phyloP scores from a whole-genome alignment of 2,888 invertebrate species.

The Eurytoma adleriae region DNA sequence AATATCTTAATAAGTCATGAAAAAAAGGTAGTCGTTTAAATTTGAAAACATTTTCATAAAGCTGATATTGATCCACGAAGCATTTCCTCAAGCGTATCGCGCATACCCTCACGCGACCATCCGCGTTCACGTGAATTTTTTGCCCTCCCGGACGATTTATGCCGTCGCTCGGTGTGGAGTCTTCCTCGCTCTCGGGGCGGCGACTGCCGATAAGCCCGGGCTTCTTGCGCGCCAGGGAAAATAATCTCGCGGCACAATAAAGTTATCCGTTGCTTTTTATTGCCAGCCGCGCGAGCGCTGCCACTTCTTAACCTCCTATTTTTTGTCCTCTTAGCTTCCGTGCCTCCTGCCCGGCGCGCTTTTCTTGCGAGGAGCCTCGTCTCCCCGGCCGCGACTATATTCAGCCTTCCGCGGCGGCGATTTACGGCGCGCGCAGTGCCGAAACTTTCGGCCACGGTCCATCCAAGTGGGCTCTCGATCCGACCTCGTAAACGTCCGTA shows the following conservation, averaged over 20 bases:
- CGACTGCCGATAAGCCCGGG: constrained; percentile 12
- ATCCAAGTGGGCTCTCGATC: constrained; percentile 18
- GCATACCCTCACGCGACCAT: not conserved
- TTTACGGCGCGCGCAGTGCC: not conserved
- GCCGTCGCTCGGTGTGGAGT: not conserved
- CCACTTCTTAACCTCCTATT: constrained; percentile 9
- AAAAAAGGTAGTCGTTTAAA: too few species aligned
- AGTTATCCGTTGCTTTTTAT: constrained; percentile 46
- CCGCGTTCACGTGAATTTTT: not conserved
- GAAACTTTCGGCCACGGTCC: not conserved
- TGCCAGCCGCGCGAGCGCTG: not conserved
- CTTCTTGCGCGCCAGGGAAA: constrained; percentile 4
- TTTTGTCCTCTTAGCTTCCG: constrained; percentile 1
- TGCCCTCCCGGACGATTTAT: constrained; percentile 16
- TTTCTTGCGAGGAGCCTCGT: not conserved
- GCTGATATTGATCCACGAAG: too few species aligned
- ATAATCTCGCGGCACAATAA: constrained; percentile 46
- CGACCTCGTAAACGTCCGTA: constrained; percentile 27
- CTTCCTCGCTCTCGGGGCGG: not conserved
- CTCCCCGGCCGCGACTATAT: not conserved
- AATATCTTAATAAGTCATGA: too few species aligned
- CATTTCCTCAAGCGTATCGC: not conserved
- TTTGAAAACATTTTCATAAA: too few species aligned
- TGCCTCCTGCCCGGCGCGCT: not conserved
- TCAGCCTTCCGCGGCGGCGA: not conserved